Evolutionary conservation across 2,797 vertebrate genomes (phyloP), one percentile per base, ranked within the genome.

Genomic region (Spinus olivaceus): DNA sequence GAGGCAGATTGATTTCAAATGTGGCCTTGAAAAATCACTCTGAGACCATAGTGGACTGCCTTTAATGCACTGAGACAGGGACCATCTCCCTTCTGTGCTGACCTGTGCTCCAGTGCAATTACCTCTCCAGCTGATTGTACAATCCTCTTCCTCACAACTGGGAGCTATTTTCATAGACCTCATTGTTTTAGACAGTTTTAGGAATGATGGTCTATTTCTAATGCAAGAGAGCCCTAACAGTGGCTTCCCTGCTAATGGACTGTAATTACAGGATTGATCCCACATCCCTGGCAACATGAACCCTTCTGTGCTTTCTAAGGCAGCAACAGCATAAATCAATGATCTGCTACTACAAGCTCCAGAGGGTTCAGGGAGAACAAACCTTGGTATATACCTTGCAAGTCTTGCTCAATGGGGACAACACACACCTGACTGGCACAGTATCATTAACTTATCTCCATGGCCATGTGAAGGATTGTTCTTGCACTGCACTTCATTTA

Each of bases 261-360:
- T 95, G 94, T 95, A 96, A 96, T 96, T 95, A 96, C 91, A 92
- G 95, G 91, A 95, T 95, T 96, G 94, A 96, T 96, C 93, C 94
- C 85, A 72, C 72, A 88, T 88, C 80, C 33, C 85, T 74, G 69
- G 93, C 91, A 88, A 91, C 74, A 76, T 84, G 85, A 96, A 94
- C 90, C 70, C 59, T 88, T 90, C 76, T 88, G 79, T 92, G 85
- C 70, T 96, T 90, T 86, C 90, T 72, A 79, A 94, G 80, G 90
- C 85, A 95, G 27, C 87, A 86, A 37, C 66, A 72, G 80, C 61
- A 79, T 94, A 92, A 96, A 96, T 96, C 95, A 94, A 70, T 84
- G 90, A 49, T 56, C 70, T 96, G 66, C 85, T 81, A 70, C 81
- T 67, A 65, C 27, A 61, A 78, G 13, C 39, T 95, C 86, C 85